Percentiles rank a stretch among this genome's conserved stretches.
phyloP scores from a whole-genome alignment of 2,797 vertebrate species.

The Lerista edwardsae region DNA sequence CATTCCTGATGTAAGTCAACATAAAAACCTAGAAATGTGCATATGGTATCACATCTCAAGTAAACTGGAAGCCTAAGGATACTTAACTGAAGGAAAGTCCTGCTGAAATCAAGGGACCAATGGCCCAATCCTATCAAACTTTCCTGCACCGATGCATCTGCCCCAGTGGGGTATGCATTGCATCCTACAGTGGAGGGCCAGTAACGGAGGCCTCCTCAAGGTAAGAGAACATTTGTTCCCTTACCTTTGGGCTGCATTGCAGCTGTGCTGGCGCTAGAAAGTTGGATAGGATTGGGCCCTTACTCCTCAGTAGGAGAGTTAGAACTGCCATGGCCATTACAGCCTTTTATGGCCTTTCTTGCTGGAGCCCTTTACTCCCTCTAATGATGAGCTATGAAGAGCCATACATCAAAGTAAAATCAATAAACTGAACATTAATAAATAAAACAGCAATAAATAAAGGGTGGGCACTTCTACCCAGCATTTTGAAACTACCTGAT shows the following conservation, averaged over 20 bases:
- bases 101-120: background rate
- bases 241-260: too few species aligned
- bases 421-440: background rate
- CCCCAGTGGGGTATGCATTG: too few species aligned
- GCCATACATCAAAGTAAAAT: background rate
- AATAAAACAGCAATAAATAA: constrained; percentile 2
- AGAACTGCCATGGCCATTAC: background rate
- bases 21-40: background rate
- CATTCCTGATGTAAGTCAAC: background rate
- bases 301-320: background rate
- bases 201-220: too few species aligned
- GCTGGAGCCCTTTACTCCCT: background rate
- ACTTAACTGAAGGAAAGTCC: background rate
- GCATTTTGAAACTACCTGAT: background rate
- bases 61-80: background rate
- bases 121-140: too few species aligned
- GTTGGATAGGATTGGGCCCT: background rate
- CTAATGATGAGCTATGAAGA: background rate
- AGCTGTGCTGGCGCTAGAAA: too few species aligned
- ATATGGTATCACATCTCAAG: background rate
- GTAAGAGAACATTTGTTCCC: too few species aligned
- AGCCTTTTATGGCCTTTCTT: too few species aligned
- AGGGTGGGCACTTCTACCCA: background rate
- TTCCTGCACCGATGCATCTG: too few species aligned
- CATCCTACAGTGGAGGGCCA: too few species aligned